Base-by-base conservation (phyloP, 92 coral and sea anemone genomes). In the Heliopora coerulea region DNA sequence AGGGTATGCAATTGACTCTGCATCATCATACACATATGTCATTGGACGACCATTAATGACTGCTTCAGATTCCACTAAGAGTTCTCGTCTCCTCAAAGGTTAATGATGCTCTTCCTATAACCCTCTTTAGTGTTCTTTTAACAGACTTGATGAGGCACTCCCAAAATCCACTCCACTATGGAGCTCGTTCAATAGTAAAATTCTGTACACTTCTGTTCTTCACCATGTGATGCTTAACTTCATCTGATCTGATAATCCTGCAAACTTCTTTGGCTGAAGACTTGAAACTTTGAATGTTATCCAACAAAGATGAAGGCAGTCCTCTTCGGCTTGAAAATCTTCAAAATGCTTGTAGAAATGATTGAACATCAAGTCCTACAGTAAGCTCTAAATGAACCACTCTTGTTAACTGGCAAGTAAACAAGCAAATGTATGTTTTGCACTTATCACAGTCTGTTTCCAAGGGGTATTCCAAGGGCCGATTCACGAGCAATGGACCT, bases 11-110 rank as follows among this genome's bases (percentile, higher is more conserved):
- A 59, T 35, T 8, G 80, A 80, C 39, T 76, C 81, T 30, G 39
- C 62, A 56, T 74, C 82, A 31, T 74, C 84, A 56, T 73, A 74
- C 35, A 81, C 75, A 62, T 73, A 73, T 1, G 85, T 63, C 37
- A 73, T 27, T n/a, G 80, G 80, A 59, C 85, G 35, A 17, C 73
- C 59, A 42, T 73, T 73, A 12, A 62, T 37, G 37, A 81, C 42
- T 52, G 80, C 44, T 70, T 81, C 85, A 13, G 56, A 46, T 56
- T 81, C 85, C 27, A 50, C 54, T 27, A 40, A 64, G 28, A 28
- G 84, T 80, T 48, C 57, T 35, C 62, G 66, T 73, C n/a, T n/a
- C n/a, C 50, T 34, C 78, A 39, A 63, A 65, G 40, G 54, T 23
- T 30, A 78, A 65, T 34, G 62, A 32, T 21, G 68, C 49, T 52